Evolutionary conservation across 2,888 invertebrate genomes (phyloP), one percentile per base, ranked within the genome.

Genomic region (Volucella inanis): DNA sequence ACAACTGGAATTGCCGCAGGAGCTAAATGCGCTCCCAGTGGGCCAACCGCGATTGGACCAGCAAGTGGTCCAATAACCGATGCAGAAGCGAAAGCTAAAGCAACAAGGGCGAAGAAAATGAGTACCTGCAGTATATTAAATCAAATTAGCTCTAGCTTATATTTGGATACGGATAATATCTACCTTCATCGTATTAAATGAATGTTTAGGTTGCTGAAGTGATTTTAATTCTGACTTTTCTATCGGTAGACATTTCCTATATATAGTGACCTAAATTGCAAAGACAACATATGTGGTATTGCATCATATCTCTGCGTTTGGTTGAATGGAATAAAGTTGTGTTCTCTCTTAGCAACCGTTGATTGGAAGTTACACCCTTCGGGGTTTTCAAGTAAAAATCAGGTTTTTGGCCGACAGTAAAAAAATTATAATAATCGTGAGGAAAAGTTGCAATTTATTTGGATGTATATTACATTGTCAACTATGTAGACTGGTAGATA

Each of bases 101-200:
- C 62, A 22, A 77, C 12, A 12, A 77, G 47, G 49, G 62, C 76
- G 39, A 77, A 62, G 67, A 68, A 77, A 68, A 77, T 70, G 12
- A 77, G 52, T 39, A 77, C 68, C 77, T 77, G 11, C 22, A 39
- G 0, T 11, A n/a, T 9, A 31, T 14, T 45, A 8, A 15, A 67
- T 31, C 8, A 15, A 45, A 11, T 18, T 11, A 1, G 2, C 6
- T 59, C 12, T 14, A 15, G 18, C 3, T 6, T n/a, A 41, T 14
- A 18, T 43, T 1, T n/a, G 0, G n/a, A 31, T 6, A 31, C 31
- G 1, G n/a, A 45, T 4, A 0, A 15, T 15, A 12, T 12, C 2
- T 54, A 72, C 62, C 61, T 72, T 72, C 61, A 61, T 72, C 41
- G 22, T 50, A 22, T 15, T 1, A 49, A 52, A 62, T 57, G 12